phyloP scores from a whole-genome alignment of 2,113 vertebrate species.

The Bujurquina vittata region DNA sequence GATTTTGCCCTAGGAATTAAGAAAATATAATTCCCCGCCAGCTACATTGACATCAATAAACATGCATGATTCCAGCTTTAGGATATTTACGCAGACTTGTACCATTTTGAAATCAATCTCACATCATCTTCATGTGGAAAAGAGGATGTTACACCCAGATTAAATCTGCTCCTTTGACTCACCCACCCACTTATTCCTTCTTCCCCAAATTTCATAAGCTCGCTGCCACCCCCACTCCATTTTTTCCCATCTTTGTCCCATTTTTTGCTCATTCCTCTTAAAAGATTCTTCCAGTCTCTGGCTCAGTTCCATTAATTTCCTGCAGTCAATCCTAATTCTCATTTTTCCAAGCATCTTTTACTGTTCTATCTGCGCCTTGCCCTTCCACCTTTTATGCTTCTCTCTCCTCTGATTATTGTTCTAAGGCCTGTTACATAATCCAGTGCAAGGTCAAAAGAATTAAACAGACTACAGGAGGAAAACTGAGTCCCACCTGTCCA shows the following conservation, averaged over 20 bases:
- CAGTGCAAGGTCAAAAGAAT: not conserved
- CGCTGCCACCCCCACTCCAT: not conserved
- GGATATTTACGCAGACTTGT: not conserved
- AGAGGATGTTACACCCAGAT: not conserved
- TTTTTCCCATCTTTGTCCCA: not conserved
- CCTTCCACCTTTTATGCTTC: not conserved
- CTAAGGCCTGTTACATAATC: not conserved
- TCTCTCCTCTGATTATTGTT: not conserved
- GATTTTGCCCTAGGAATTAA: not conserved
- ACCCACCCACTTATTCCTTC: constrained; percentile 11
- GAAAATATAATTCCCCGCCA: not conserved
- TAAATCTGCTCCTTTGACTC: constrained; percentile 23
- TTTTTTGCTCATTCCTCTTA: constrained; percentile 8
- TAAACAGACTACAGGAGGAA: not conserved
- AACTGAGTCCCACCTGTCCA: too few species aligned
- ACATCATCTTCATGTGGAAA: not conserved
- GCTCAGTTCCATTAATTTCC: not conserved
- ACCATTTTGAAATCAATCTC: not conserved
- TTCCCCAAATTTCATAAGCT: constrained; percentile 9
- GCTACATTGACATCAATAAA: too few species aligned
- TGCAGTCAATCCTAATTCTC: not conserved
- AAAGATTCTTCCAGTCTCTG: not conserved
- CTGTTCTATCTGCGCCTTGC: not conserved
- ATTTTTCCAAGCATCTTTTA: not conserved
- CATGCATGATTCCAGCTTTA: too few species aligned